Evolutionary conservation across 2,888 invertebrate genomes (phyloP).

Genomic region (Himalopsyche anomala): DNA sequence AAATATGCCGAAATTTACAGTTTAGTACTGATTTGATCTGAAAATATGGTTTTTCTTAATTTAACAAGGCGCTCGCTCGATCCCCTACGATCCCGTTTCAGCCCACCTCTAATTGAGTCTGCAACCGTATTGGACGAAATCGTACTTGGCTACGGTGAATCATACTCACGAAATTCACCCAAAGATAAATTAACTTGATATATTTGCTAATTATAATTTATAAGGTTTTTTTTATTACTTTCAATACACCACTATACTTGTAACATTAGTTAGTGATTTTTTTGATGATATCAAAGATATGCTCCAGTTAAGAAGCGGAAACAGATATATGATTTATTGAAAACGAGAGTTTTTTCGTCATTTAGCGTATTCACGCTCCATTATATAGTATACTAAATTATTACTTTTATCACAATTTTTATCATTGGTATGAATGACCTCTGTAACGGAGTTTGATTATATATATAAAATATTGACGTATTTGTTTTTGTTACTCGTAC

Average conservation of each 20-base stretch:
- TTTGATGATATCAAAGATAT: not conserved
- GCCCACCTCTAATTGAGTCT: too few species aligned
- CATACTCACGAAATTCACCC: too few species aligned
- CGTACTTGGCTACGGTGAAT: too few species aligned
- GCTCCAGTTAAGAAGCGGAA: not conserved
- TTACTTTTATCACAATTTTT: not conserved
- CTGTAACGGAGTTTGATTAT: conserved; percentile 32
- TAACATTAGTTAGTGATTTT: not conserved
- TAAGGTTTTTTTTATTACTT: too few species aligned
- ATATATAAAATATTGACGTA: conserved; percentile 16
- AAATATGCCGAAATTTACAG: too few species aligned
- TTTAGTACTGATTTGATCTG: too few species aligned
- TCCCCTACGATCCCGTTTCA: too few species aligned
- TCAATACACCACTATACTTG: not conserved
- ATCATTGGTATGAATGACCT: conserved; percentile 26
- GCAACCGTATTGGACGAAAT: too few species aligned
- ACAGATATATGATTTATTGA: too few species aligned
- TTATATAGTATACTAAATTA: not conserved
- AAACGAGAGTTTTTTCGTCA: not conserved
- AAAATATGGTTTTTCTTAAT: too few species aligned
- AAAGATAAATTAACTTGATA: not conserved
- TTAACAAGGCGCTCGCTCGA: too few species aligned
- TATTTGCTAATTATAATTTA: too few species aligned
- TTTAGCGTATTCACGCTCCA: not conserved
- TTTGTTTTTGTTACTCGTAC: not conserved